These are phyloP conservation scores for Isichthys henryi DNA, from an alignment of 2,113 vertebrate genomes.

Conservation along the genomic window DNA sequence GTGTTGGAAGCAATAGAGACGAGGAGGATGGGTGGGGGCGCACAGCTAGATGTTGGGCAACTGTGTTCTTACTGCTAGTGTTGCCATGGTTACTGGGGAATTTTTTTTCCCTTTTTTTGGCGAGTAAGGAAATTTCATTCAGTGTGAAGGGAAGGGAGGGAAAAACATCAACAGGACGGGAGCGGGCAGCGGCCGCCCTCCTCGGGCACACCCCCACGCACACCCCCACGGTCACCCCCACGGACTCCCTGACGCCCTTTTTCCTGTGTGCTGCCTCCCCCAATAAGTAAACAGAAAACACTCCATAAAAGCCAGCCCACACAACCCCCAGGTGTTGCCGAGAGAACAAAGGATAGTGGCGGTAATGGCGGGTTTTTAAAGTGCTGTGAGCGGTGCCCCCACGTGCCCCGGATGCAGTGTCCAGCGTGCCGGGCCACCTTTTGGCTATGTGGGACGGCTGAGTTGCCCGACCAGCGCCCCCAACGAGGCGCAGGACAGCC, in stretches of 20 bases:
- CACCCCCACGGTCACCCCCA: conserved; percentile 22
- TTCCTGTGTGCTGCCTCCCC: conserved; percentile 33
- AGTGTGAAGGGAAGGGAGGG: conserved; percentile 46
- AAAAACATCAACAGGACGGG: conserved; percentile 50
- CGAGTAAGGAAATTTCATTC: conserved; percentile 72
- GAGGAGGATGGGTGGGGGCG: conserved; percentile 27
- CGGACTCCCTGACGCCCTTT: conserved; percentile 16
- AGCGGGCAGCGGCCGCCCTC: conserved; percentile 17
- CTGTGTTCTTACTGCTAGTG: conserved; percentile 66
- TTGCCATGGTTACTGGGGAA: conserved; percentile 68
- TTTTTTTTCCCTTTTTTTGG: conserved; percentile 45
- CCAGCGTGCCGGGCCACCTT: not conserved
- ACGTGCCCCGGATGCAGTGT: not conserved
- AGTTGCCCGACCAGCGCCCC: not conserved
- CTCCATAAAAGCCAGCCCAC: conserved; percentile 35
- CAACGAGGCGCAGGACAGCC: not conserved
- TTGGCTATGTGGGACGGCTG: not conserved
- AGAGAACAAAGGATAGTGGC: conserved; percentile 55
- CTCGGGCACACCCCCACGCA: not conserved
- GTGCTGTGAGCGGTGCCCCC: not conserved
- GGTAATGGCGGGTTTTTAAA: not conserved
- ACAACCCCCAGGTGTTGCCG: conserved; percentile 50
- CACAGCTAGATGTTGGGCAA: conserved; percentile 63
- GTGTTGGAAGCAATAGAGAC: conserved; percentile 26
- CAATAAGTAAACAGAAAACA: conserved; percentile 56